phyloP scores from a whole-genome alignment of 2,888 invertebrate species.

The Amiota communis region DNA sequence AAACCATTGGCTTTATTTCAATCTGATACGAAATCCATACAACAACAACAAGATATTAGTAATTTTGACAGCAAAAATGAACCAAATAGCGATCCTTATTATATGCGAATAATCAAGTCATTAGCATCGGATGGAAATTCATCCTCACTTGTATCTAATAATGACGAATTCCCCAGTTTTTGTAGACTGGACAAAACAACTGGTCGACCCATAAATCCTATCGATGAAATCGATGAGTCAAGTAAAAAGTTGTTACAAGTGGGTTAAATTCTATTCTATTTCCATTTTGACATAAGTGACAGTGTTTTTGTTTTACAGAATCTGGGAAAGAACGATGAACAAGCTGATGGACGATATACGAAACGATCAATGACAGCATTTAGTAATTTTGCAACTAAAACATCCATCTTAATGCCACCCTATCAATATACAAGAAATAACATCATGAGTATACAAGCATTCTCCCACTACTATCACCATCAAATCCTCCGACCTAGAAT shows the following conservation, averaged over 20 bases:
- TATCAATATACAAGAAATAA: slow-evolving; percentile 68
- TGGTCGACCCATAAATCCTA: slow-evolving; percentile 50
- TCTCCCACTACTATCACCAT: slow-evolving; percentile 51
- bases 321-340: slow-evolving; percentile 37
- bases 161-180: too few relatives aligned
- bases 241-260: slow-evolving; percentile 60
- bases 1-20: too few relatives aligned
- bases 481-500: slow-evolving; percentile 60
- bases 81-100: slow-evolving; percentile 52
- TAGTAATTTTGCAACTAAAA: slow-evolving; percentile 42
- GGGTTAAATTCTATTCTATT: slow-evolving; percentile 29
- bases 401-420: slow-evolving; percentile 51
- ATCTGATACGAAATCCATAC: too few relatives aligned
- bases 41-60: too few relatives aligned
- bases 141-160: not conserved
- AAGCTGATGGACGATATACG: too few relatives aligned
- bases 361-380: slow-evolving; percentile 26
- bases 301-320: slow-evolving; percentile 41
- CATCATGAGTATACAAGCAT: slow-evolving; percentile 61
- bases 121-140: not conserved
- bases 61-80: slow-evolving; percentile 46
- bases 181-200: slow-evolving; percentile 7
- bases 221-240: slow-evolving; percentile 60
- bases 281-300: too few relatives aligned
- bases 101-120: slow-evolving; percentile 43